Conservation (phyloP, 2,888 invertebrate species). For the Diaphora mendica region DNA sequence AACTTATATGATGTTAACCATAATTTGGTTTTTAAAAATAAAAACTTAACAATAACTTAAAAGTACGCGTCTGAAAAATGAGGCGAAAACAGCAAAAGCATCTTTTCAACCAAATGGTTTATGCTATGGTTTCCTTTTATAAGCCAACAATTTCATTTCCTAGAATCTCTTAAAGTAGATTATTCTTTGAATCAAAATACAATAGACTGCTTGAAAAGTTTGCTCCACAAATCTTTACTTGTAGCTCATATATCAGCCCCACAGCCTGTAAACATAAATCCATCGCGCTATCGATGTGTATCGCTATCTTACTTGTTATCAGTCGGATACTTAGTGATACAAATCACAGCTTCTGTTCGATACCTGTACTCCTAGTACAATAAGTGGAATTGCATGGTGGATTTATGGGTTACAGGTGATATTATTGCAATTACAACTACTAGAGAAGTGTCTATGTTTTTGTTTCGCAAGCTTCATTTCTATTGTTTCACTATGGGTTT, state of each 20-base stretch:
- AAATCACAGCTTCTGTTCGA: constrained; percentile 53
- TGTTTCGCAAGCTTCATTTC: not conserved
- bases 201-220: not conserved
- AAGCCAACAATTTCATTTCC: not conserved
- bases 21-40: not conserved
- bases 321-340: constrained; percentile 50
- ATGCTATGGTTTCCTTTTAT: not conserved
- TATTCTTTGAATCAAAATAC: not conserved
- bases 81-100: not conserved
- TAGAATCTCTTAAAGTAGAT: not conserved
- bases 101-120: not conserved
- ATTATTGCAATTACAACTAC: constrained; percentile 20
- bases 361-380: constrained; percentile 33
- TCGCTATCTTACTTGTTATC: constrained; percentile 50
- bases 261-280: constrained; percentile 39
- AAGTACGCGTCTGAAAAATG: not conserved
- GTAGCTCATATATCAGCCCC: constrained; percentile 27
- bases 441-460: constrained; percentile 4
- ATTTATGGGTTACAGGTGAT: constrained; percentile 33
- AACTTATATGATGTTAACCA: not conserved
- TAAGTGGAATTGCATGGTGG: constrained; percentile 36
- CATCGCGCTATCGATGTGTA: constrained; percentile 48
- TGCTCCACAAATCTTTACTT: constrained; percentile 1
- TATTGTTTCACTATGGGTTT: not conserved
- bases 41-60: too few relatives aligned